Evolutionary conservation across 92 coral and sea anemone species (phyloP), one percentile per base, ranked within the genome.

Genomic region (Phenganax subtilis): DNA sequence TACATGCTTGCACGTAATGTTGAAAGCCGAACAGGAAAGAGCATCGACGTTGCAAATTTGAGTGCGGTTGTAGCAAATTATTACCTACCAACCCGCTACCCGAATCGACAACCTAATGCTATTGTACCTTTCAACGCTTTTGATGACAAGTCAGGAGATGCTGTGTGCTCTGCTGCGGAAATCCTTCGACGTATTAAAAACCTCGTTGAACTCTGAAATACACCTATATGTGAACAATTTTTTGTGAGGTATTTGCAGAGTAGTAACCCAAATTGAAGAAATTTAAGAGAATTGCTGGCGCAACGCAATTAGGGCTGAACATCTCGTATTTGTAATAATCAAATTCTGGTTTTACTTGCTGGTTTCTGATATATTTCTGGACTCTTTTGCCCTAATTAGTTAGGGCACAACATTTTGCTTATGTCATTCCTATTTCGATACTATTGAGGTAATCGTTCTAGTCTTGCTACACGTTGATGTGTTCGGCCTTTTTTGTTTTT

Each of bases 71-170:
- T 76, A 0, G 67, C 55, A 8, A 20, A 57, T 27, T 76, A 58
- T 51, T 76, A 76, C 55, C 81, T 76, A 3, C 65, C 28, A 57
- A 76, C 81, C 27, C 81, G 81, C 11, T 76, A 76, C 17, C 81
- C 81, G 3, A 76, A 76, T 59, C 70, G 52, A 27, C 81, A 20
- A 58, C 29, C 55, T 8, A 10, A 59, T 8, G 66, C 69, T 0
- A 76, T 7, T 6, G 81, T 76, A 12, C 81, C 81, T 27, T 53
- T 30, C 53, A 68, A 68, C 54, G 30, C 73, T 37, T 68, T 68
- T 28, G 73, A 37, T 11, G 73, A 53, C 16, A 51, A 68, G 47
- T 68, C 73, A 10, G 54, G 54, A 1, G 54, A 68, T 68, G 73
- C 73, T 7, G 9, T 30, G 15, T 6, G 54, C 7, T 68, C 73